Conservation (phyloP, 2,888 invertebrate genomes). For the Ochropacha duplaris region DNA sequence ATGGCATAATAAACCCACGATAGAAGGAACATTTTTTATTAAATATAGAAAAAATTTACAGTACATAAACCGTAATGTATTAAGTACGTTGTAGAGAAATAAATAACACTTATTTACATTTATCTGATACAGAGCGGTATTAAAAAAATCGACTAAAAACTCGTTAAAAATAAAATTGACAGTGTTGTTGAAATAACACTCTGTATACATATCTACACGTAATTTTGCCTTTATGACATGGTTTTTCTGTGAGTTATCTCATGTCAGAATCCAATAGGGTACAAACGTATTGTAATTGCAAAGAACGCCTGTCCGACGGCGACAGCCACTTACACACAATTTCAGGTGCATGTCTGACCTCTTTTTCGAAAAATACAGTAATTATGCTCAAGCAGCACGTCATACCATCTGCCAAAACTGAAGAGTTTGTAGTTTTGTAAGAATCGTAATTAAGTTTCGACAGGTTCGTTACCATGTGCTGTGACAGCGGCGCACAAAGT, state of each 20-base stretch:
- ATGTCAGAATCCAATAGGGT: neutral
- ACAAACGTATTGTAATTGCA: neutral
- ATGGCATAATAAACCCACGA: constrained; percentile 46
- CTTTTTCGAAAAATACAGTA: neutral
- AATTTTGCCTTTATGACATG: neutral
- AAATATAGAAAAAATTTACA: constrained; percentile 38
- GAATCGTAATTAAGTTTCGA: constrained; percentile 1
- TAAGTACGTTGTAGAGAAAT: constrained; percentile 55
- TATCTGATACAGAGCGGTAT: neutral
- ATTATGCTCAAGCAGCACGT: constrained; percentile 4
- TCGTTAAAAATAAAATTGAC: neutral
- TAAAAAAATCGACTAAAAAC: neutral
- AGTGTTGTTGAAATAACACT: neutral
- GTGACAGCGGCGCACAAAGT: neutral
- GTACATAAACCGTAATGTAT: constrained; percentile 33
- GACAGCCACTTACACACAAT: neutral
- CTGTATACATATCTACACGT: neutral
- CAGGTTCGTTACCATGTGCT: neutral
- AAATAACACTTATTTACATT: constrained; percentile 54
- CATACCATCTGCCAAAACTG: constrained; percentile 23
- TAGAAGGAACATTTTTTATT: constrained; percentile 50
- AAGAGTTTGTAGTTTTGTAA: neutral
- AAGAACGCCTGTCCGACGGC: neutral
- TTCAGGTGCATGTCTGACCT: neutral
- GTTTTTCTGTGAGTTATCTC: neutral